A percentile compares a stretch with the other conserved stretches of the same genome.
phyloP scores from a whole-genome alignment of 2,888 invertebrate genomes.

The Chesias legatella region DNA sequence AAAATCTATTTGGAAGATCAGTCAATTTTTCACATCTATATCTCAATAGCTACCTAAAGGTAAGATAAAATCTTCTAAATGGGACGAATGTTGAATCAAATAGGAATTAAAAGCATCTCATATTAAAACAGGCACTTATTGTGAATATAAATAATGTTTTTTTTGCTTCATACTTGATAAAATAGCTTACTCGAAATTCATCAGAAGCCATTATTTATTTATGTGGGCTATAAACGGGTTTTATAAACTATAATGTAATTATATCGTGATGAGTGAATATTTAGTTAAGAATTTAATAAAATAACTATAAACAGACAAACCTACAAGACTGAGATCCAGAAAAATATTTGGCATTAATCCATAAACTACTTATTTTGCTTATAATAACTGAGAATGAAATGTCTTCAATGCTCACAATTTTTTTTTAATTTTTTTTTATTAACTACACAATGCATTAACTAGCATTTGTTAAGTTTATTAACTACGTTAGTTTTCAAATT shows the following conservation, averaged over 20 bases:
- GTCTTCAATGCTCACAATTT: no score
- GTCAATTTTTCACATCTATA: slow-evolving; percentile 40
- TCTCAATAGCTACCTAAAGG: slow-evolving; percentile 4
- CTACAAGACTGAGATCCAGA: slow-evolving; percentile 14
- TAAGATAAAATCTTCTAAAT: not conserved
- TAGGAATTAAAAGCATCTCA: slow-evolving; percentile 25
- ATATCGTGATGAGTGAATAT: no score
- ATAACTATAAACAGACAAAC: not conserved
- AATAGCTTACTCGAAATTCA: no score
- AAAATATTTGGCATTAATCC: slow-evolving; percentile 16
- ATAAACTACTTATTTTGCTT: no score
- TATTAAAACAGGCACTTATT: slow-evolving; percentile 48
- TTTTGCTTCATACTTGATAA: slow-evolving; percentile 6
- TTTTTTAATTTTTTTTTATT: no score
- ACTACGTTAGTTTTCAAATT: no score
- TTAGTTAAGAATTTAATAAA: no score
- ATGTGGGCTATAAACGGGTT: not conserved
- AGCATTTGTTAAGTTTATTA: no score
- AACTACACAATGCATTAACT: no score
- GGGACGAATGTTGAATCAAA: slow-evolving; percentile 4
- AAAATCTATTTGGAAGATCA: slow-evolving; percentile 57
- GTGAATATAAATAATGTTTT: slow-evolving; percentile 25
- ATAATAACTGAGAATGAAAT: no score
- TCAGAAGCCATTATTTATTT: no score
- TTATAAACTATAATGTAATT: slow-evolving; percentile 2